phyloP scores from a whole-genome alignment of 2,797 vertebrate species.

The Esox lucius region DNA sequence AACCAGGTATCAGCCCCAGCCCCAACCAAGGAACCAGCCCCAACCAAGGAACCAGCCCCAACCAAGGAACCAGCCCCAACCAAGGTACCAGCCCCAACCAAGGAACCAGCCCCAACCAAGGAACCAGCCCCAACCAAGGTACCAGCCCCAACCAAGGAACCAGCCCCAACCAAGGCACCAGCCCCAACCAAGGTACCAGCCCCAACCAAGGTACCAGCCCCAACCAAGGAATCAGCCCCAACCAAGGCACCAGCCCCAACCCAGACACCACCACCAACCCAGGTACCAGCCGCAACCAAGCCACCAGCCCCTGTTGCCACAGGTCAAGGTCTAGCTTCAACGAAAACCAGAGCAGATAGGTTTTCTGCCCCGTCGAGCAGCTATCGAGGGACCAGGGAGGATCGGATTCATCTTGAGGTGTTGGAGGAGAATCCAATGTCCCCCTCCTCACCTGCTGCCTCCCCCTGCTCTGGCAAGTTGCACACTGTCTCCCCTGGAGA shows the following conservation, averaged over 20 bases:
- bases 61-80: slow-evolving; percentile 18
- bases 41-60: neutral
- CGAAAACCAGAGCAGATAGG: slow-evolving; percentile 56
- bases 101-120: slow-evolving; percentile 1
- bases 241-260: neutral
- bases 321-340: slow-evolving; percentile 6
- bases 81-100: neutral
- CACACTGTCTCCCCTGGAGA: slow-evolving; percentile 73
- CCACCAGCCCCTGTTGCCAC: slow-evolving; percentile 14
- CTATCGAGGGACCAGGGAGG: slow-evolving; percentile 64
- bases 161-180: slow-evolving; percentile 9
- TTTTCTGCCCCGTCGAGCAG: slow-evolving; percentile 32
- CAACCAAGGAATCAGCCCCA: slow-evolving; percentile 10
- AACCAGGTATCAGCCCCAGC: slow-evolving; percentile 28
- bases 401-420: slow-evolving; percentile 75
- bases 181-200: neutral
- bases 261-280: neutral
- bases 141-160: neutral
- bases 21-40: neutral
- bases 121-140: slow-evolving; percentile 13
- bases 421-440: slow-evolving; percentile 78
- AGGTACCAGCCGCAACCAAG: slow-evolving; percentile 16
- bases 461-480: slow-evolving; percentile 63
- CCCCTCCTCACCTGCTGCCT: slow-evolving; percentile 63
- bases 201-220: neutral